Base-by-base conservation (phyloP, 2,888 invertebrate species). In the Tenthredo distinguenda region DNA sequence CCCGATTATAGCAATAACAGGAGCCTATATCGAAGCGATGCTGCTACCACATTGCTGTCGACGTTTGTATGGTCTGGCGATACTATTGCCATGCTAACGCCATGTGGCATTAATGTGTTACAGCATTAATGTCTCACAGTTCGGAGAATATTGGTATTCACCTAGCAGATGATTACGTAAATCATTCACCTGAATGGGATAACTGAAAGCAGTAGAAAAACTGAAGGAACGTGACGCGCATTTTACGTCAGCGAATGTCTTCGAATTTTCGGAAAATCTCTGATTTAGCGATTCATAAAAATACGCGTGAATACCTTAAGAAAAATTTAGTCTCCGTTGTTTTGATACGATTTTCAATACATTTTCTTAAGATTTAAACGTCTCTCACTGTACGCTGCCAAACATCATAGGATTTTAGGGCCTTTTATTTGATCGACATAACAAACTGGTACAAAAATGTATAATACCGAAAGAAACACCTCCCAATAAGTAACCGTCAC, bases 81-180 rank as follows among this genome's bases (percentile, higher is more conserved):
- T n/a, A 7, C 5, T 10, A 10, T 10, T 50, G 18, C 50, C 50
- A 15, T 15, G 12, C 2, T 50, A 50, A 10, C 5, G 37, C 37
- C 37, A 37, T 37, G 37, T 37, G 5, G 37, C 37, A 37, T 37
- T 37, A 37, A 37, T 2, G 58, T 26, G 26, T 26, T 0, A 26
- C 26, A 26, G 26, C 26, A 26, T 26, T 26, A 26, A 26, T 26
- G 26, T 26, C 26, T 26, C 1, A 26, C 43, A 15, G 31, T 47
- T 47, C 76, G 26, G 15, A n/a, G 9, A 21, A 43, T 76, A 76
- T 76, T 47, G 15, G 76, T 76, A 76, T 76, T 76, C 76, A 43
- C 47, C 47, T 47, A 43, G 47, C 47, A 72, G 72, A 0, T 72
- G 40, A 34, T 68, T 26, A 72, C 72, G 72, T n/a, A 72, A 72